Base-by-base conservation (phyloP, 1,140 invertebrate species). In the Cherax quadricarinatus region DNA sequence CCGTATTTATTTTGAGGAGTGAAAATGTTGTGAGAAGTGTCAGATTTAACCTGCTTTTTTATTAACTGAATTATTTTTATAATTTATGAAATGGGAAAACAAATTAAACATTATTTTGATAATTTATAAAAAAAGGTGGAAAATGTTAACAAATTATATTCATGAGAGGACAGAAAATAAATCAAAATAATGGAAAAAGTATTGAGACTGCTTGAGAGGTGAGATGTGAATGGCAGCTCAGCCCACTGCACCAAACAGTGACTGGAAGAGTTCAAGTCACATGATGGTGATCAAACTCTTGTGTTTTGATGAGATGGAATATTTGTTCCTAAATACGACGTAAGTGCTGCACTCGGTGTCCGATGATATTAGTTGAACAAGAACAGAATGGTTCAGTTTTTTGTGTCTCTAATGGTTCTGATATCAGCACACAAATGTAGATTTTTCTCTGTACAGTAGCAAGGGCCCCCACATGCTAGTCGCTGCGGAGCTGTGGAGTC, bases 391-490 rank as follows among this genome's bases (percentile, higher is more conserved):
- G 41, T 86, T 51, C 70, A 73, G 70, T 86, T 86, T 51, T 62
- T 24, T 51, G n/a, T 18, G 66, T 48, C 49, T 24, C 30, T 30
- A 21, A 41, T 41, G 70, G 70, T 75, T 75, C 70, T 75, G 70
- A 75, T 75, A n/a, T 75, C 24, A 21, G 79, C 79, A 82, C 79
- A 89, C 79, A 80, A 57, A 62, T 89, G 87, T 89, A 89, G 79
- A 89, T 82, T 89, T 89, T 70, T 87, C 70, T 87, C 66, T 89
- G 73, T 88, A 81, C 78, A 81, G 78, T 89, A 82, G n/a, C 70
- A 75, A 75, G 70, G 70, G 70, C 30, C 87, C 87, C 87, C 80
- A 89, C 30, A 89, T 53, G 78, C 87, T 89, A 89, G 87, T 89
- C 87, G 75, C 79, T 60, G 75, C 78, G 79, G 87, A 89, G 82